Evolutionary conservation across 2,797 vertebrate genomes (phyloP).

Genomic region (Sebastes itinus): DNA sequence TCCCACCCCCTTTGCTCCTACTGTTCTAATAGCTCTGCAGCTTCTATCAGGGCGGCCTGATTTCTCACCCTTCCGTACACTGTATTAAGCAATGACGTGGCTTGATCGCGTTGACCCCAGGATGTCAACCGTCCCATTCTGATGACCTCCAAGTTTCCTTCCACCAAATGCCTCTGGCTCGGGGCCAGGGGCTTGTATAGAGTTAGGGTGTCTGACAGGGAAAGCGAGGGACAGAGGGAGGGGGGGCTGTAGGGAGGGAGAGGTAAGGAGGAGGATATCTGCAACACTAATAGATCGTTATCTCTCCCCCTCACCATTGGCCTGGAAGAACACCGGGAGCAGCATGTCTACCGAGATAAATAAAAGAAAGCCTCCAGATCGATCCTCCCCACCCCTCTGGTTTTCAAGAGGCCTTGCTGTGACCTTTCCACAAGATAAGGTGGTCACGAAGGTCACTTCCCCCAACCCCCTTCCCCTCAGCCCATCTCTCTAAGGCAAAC

Average conservation of each 20-base stretch:
- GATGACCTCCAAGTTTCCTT: conserved; percentile 77
- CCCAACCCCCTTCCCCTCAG: background rate
- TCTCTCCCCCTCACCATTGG: conserved; percentile 80
- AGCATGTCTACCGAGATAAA: conserved; percentile 85
- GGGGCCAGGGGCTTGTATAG: conserved; percentile 62
- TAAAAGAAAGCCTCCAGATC: conserved; percentile 83
- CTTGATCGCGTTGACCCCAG: conserved; percentile 67
- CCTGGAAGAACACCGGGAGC: conserved; percentile 83
- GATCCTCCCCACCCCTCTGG: conserved; percentile 76
- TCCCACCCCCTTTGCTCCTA: background rate
- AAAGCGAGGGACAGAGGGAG: conserved; percentile 59
- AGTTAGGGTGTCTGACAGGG: conserved; percentile 64
- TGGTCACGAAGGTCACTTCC: conserved; percentile 80
- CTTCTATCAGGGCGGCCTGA: conserved; percentile 50
- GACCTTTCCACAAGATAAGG: conserved; percentile 85
- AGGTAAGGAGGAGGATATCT: conserved; percentile 80
- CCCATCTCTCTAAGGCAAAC: conserved; percentile 49
- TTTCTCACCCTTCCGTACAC: conserved; percentile 50
- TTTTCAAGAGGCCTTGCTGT: conserved; percentile 80
- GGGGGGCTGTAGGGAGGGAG: conserved; percentile 52
- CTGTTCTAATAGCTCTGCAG: conserved; percentile 62
- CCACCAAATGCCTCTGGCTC: conserved; percentile 64
- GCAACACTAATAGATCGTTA: conserved; percentile 87
- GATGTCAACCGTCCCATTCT: conserved; percentile 60
- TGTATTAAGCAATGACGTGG: conserved; percentile 70